phyloP scores from a whole-genome alignment of 2,113 vertebrate genomes.

The Gambusia holbrooki region DNA sequence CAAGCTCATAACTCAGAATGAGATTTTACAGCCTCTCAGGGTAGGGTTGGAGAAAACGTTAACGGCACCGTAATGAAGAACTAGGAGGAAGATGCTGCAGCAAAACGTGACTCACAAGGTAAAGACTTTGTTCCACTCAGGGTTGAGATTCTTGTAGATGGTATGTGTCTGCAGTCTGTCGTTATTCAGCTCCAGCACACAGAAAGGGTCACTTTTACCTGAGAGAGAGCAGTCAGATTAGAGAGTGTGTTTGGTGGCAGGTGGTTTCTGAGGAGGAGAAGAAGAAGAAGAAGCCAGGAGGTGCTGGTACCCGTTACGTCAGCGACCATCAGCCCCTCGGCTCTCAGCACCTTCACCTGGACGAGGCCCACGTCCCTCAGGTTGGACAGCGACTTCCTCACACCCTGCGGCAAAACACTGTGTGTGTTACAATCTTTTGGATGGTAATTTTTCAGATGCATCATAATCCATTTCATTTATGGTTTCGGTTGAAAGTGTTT shows the following conservation, averaged over 20 bases:
- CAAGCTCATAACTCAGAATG: neutral
- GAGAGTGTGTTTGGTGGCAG: neutral
- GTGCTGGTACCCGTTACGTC: slow-evolving; percentile 88
- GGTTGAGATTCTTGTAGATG: slow-evolving; percentile 93
- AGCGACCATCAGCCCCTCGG: slow-evolving; percentile 93
- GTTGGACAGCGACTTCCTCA: slow-evolving; percentile 83
- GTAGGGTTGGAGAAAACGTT: neutral
- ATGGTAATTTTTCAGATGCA: too few relatives aligned
- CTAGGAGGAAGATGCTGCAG: neutral
- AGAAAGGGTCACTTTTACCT: slow-evolving; percentile 99
- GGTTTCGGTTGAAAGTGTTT: too few relatives aligned
- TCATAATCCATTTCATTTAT: too few relatives aligned
- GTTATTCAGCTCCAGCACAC: slow-evolving; percentile 91
- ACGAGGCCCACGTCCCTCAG: slow-evolving; percentile 91
- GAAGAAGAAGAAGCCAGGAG: neutral
- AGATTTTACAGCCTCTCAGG: neutral
- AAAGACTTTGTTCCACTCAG: slow-evolving; percentile 96
- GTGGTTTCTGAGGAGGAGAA: neutral
- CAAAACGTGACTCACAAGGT: slow-evolving; percentile 89
- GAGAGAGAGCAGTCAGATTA: neutral
- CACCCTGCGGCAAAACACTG: slow-evolving; percentile 66
- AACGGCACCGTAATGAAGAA: neutral
- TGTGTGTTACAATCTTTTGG: slow-evolving; percentile 41
- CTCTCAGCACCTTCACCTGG: slow-evolving; percentile 93
- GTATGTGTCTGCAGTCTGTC: slow-evolving; percentile 93